Percentiles rank a stretch among this genome's conserved stretches.
Conservation (phyloP, 2,888 invertebrate species). For the Phengaris alcon region DNA sequence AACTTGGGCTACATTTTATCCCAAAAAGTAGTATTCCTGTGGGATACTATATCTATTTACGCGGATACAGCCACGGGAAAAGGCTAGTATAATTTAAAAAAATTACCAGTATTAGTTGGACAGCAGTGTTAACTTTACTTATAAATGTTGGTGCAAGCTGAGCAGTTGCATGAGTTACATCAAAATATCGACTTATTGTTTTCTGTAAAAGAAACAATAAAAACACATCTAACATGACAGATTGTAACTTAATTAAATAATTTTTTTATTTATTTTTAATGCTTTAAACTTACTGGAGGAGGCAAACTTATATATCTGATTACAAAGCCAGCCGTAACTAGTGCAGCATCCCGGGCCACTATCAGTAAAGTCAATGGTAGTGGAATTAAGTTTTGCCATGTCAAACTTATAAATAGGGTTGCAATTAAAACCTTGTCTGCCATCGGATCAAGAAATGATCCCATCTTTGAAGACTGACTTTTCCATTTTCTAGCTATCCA, state of each 20-base stretch:
- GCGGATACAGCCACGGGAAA: neutral
- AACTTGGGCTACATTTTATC: too few species aligned
- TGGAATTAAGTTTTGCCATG: slow-evolving; percentile 92
- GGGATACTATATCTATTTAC: neutral
- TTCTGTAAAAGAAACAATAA: slow-evolving; percentile 78
- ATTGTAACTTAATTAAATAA: neutral
- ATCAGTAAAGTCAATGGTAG: slow-evolving; percentile 88
- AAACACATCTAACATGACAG: neutral
- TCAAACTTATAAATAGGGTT: slow-evolving; percentile 91
- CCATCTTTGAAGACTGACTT: slow-evolving; percentile 94
- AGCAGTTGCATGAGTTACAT: slow-evolving; percentile 95
- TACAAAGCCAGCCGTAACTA: slow-evolving; percentile 92
- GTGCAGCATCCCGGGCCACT: slow-evolving; percentile 87
- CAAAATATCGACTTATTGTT: slow-evolving; percentile 92
- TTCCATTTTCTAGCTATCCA: slow-evolving; percentile 96
- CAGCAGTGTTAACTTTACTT: slow-evolving; percentile 96
- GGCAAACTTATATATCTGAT: slow-evolving; percentile 94
- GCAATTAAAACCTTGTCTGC: slow-evolving; percentile 97
- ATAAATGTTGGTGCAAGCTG: slow-evolving; percentile 94
- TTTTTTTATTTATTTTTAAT: neutral
- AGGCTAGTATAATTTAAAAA: neutral
- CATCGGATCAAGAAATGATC: slow-evolving; percentile 97
- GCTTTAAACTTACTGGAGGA: slow-evolving; percentile 84
- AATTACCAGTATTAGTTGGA: slow-evolving; percentile 87
- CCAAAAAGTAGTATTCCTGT: neutral